phyloP scores from a whole-genome alignment of 2,113 vertebrate genomes.

The Apodemus speciosus region DNA sequence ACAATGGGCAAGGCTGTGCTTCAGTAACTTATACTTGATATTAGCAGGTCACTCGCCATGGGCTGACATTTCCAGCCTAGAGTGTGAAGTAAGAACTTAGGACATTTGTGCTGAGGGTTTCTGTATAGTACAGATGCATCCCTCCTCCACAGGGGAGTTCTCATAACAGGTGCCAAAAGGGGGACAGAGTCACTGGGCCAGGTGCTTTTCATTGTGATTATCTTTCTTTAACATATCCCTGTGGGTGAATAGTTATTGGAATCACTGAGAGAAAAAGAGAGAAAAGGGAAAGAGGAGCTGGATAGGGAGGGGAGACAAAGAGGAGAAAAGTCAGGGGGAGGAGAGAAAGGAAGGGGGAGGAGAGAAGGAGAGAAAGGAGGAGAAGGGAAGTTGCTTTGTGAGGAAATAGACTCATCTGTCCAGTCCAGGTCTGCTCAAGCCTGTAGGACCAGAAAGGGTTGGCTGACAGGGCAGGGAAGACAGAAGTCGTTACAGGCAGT shows the following conservation, averaged over 20 bases:
- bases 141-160: background rate
- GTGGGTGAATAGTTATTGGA: background rate
- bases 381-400: background rate
- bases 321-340: accelerated
- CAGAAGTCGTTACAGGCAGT: background rate
- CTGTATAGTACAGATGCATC: background rate
- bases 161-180: background rate
- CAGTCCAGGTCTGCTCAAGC: background rate
- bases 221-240: slow-evolving; percentile 2
- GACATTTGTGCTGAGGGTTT: background rate
- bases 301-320: accelerated
- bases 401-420: background rate
- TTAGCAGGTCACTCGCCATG: background rate
- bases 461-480: background rate
- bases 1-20: too few relatives aligned
- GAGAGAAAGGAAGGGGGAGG: too few relatives aligned
- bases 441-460: background rate
- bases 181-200: background rate
- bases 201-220: background rate
- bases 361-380: too few relatives aligned
- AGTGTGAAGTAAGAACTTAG: background rate
- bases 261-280: background rate
- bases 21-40: background rate
- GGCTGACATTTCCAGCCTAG: background rate
- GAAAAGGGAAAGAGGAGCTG: background rate